Percentiles rank a stretch among this genome's conserved stretches.
phyloP scores from a whole-genome alignment of 2,113 vertebrate species.

The Amblyopsis rosae region DNA sequence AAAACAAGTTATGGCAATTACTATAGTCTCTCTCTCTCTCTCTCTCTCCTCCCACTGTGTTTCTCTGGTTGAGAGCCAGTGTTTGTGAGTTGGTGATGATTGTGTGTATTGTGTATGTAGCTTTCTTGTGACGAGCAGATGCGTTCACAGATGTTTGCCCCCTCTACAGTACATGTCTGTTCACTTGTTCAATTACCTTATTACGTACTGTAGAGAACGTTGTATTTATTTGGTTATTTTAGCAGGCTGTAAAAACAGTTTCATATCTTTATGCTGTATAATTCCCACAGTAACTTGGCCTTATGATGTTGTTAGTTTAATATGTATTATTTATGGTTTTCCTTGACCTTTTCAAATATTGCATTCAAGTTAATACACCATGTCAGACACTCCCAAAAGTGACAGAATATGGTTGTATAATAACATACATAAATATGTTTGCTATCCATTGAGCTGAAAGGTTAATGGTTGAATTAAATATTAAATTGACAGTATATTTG shows the following conservation, averaged over 20 bases:
- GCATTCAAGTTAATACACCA: too few relatives aligned
- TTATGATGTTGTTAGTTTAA: too few relatives aligned
- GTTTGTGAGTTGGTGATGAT: slow-evolving; percentile 34
- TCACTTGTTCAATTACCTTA: slow-evolving; percentile 58
- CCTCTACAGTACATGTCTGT: slow-evolving; percentile 47
- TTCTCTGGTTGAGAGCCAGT: slow-evolving; percentile 1
- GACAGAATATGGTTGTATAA: too few relatives aligned
- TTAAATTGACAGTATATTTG: not conserved
- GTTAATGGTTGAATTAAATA: not conserved
- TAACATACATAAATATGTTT: too few relatives aligned
- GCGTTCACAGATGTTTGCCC: slow-evolving; percentile 60
- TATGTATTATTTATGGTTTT: too few relatives aligned
- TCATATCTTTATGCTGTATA: too few relatives aligned
- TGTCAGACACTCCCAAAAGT: too few relatives aligned
- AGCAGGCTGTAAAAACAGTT: too few relatives aligned
- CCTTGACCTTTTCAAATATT: too few relatives aligned
- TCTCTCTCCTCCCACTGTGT: too few relatives aligned
- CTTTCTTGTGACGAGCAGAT: slow-evolving; percentile 59
- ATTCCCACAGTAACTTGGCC: too few relatives aligned
- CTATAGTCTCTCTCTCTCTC: slow-evolving; percentile 20
- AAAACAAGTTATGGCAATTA: slow-evolving; percentile 63
- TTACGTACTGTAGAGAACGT: slow-evolving; percentile 23
- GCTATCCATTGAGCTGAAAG: too few relatives aligned
- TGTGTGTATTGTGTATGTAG: slow-evolving; percentile 39
- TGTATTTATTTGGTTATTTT: slow-evolving; percentile 35